Percentiles rank a stretch among this genome's conserved stretches.
These are phyloP conservation scores for Cuniculus paca DNA, from an alignment of 2,797 vertebrate species.

Conservation along the genomic window DNA sequence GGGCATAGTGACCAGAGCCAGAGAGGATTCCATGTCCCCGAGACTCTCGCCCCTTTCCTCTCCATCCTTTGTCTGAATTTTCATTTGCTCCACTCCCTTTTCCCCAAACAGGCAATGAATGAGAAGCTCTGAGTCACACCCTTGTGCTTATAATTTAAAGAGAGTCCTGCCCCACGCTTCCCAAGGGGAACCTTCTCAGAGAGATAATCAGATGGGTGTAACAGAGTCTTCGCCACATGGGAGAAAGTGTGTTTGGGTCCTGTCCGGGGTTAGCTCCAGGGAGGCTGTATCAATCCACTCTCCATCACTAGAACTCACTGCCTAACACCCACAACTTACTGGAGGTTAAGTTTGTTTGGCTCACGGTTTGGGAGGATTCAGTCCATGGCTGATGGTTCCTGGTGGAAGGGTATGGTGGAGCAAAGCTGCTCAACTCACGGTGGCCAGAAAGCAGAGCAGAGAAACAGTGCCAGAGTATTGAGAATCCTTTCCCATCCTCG, in stretches of 20 bases:
- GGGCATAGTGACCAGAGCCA: background rate
- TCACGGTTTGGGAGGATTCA: background rate
- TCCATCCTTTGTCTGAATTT: background rate
- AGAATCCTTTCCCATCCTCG: too few relatives aligned
- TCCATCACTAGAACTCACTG: background rate
- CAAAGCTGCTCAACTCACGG: background rate
- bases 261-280: background rate
- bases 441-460: background rate
- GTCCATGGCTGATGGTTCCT: background rate
- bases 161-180: background rate
- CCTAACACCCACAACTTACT: background rate
- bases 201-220: background rate
- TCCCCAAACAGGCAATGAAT: background rate
- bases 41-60: background rate
- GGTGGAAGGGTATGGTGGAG: background rate
- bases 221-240: background rate
- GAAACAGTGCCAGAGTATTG: too few relatives aligned
- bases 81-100: background rate
- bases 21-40: background rate
- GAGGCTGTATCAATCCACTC: background rate
- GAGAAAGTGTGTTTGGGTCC: background rate
- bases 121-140: background rate
- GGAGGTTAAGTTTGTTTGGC: background rate
- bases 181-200: background rate
- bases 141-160: background rate